Conservation (phyloP, 2,113 vertebrate genomes). For the Formicarius rufipectus region DNA sequence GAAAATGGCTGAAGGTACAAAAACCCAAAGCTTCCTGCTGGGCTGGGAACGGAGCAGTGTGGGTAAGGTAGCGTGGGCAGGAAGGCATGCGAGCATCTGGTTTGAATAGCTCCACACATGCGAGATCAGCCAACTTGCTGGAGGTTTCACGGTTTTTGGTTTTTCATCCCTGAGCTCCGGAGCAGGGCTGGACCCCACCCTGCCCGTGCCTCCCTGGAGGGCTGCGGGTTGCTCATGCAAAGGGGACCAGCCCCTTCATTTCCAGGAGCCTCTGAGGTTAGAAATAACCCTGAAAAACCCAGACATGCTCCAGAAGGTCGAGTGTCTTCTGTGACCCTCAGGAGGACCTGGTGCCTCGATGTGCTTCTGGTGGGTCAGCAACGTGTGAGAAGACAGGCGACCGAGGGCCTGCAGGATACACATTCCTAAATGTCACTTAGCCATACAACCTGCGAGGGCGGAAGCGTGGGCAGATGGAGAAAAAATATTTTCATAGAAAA, state of each 20-base stretch:
- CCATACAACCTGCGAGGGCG: slow-evolving; percentile 68
- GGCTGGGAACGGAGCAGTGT: slow-evolving; percentile 40
- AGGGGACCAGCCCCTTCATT: neutral
- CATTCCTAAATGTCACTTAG: slow-evolving; percentile 71
- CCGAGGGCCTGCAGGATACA: slow-evolving; percentile 29
- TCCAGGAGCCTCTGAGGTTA: neutral
- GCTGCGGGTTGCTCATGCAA: neutral
- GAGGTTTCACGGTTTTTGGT: slow-evolving; percentile 14
- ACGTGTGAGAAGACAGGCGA: slow-evolving; percentile 17
- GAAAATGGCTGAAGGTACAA: slow-evolving; percentile 68
- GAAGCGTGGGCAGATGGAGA: slow-evolving; percentile 68
- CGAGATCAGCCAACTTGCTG: slow-evolving; percentile 48
- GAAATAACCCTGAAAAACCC: neutral
- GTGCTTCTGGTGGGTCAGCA: slow-evolving; percentile 41
- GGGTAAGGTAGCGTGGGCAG: slow-evolving; percentile 71
- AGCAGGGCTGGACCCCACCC: slow-evolving; percentile 40
- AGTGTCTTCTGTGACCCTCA: slow-evolving; percentile 41
- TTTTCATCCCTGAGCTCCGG: slow-evolving; percentile 14
- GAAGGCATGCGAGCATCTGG: slow-evolving; percentile 69
- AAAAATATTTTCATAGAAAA: slow-evolving; percentile 75
- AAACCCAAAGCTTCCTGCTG: slow-evolving; percentile 52
- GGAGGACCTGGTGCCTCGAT: neutral
- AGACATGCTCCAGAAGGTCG: neutral
- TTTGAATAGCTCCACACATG: slow-evolving; percentile 58
- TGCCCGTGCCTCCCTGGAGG: slow-evolving; percentile 18